phyloP scores from a whole-genome alignment of 2,888 invertebrate genomes.

The Beris morrisii region DNA sequence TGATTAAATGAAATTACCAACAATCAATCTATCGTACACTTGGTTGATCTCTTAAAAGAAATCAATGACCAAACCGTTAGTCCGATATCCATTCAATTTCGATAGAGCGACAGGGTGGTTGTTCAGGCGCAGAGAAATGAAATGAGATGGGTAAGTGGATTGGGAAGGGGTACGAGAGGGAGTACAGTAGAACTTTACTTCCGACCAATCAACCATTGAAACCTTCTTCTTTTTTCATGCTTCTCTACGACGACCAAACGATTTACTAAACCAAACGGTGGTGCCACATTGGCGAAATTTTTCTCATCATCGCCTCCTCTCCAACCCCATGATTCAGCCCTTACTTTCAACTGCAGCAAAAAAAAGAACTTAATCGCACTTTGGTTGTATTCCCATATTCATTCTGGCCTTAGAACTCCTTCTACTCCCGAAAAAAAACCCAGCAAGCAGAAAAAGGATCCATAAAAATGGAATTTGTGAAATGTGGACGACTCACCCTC shows the following conservation, averaged over 20 bases:
- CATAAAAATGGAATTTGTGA: slow-evolving; percentile 7
- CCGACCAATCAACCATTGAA: slow-evolving; percentile 20
- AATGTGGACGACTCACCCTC: not conserved
- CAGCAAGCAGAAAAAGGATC: slow-evolving; percentile 4
- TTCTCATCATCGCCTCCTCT: not conserved
- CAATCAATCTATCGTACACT: slow-evolving; percentile 45
- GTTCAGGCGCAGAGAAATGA: not conserved
- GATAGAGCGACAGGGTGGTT: slow-evolving; percentile 8
- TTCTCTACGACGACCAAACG: slow-evolving; percentile 13
- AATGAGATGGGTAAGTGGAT: not conserved
- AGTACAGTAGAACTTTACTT: not conserved
- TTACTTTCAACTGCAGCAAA: not conserved
- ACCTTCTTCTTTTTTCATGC: not conserved
- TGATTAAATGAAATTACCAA: slow-evolving; percentile 45
- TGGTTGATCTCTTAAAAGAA: slow-evolving; percentile 43
- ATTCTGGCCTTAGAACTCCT: not conserved
- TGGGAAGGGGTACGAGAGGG: slow-evolving; percentile 6
- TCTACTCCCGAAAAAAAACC: slow-evolving; percentile 14
- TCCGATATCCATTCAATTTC: slow-evolving; percentile 27
- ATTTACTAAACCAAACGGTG: slow-evolving; percentile 18
- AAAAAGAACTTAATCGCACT: slow-evolving; percentile 12
- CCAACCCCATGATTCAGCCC: not conserved
- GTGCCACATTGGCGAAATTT: slow-evolving; percentile 20
- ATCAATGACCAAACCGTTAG: slow-evolving; percentile 42
- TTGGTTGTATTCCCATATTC: slow-evolving; percentile 11